phyloP scores from a whole-genome alignment of 2,113 vertebrate genomes.

The Climacteris rufus region DNA sequence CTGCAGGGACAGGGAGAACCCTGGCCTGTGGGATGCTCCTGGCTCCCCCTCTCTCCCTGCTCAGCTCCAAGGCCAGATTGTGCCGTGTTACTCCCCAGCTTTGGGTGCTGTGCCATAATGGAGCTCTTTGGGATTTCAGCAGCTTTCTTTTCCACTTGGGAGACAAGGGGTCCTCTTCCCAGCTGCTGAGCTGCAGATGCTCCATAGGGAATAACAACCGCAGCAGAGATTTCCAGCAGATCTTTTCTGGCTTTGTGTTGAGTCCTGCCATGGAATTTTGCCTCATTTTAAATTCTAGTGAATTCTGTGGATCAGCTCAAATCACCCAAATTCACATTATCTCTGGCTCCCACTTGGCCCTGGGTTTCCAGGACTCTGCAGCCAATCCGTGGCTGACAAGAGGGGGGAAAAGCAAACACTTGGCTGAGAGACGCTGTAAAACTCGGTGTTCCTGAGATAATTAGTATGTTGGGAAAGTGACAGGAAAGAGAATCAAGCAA shows the following conservation, averaged over 20 bases:
- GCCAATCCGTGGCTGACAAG: neutral
- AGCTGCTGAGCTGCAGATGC: neutral
- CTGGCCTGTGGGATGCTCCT: neutral
- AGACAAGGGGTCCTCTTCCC: neutral
- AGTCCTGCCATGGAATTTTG: neutral
- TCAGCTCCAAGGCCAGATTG: neutral
- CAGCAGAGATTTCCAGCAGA: neutral
- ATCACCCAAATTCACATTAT: neutral
- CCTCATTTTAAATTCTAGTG: neutral
- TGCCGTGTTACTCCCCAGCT: neutral
- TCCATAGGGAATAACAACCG: fast-evolving
- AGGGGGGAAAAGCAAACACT: neutral
- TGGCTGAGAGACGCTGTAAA: neutral
- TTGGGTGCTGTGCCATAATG: neutral
- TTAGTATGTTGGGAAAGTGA: slow-evolving; percentile 65
- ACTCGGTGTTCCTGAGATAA: slow-evolving; percentile 45
- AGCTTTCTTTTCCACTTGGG: neutral
- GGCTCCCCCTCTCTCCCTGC: neutral
- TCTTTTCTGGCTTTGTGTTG: neutral
- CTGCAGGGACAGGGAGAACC: neutral
- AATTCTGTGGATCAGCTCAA: neutral
- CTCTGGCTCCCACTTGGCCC: neutral
- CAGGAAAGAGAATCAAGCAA: slow-evolving; percentile 51
- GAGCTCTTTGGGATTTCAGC: neutral
- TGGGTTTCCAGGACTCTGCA: neutral